phyloP scores from a whole-genome alignment of 2,888 invertebrate genomes.

The Notocelia uddmanniana region DNA sequence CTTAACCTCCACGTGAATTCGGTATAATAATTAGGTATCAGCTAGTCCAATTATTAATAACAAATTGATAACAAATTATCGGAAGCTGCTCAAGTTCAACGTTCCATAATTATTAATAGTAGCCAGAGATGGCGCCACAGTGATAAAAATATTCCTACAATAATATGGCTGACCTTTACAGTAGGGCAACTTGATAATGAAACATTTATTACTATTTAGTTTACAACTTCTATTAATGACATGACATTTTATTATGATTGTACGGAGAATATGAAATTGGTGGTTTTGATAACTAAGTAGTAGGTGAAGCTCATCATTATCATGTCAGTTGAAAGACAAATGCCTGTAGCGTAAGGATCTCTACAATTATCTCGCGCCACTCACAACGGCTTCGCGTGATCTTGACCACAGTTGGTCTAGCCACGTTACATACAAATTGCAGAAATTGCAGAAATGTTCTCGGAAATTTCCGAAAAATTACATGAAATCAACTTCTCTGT shows the following conservation, averaged over 20 bases:
- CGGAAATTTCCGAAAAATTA: too few relatives aligned
- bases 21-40: slow-evolving; percentile 2
- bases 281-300: background rate
- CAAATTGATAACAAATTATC: slow-evolving; percentile 33
- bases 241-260: background rate
- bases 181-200: slow-evolving; percentile 16
- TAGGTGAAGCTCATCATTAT: too few relatives aligned
- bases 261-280: background rate
- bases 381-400: too few relatives aligned
- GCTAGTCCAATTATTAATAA: slow-evolving; percentile 3
- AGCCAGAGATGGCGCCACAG: slow-evolving; percentile 37
- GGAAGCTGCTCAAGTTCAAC: slow-evolving; percentile 44
- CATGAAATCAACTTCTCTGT: too few relatives aligned
- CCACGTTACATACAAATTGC: too few relatives aligned
- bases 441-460: too few relatives aligned
- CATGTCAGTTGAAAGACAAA: too few relatives aligned
- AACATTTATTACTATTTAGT: slow-evolving; percentile 29
- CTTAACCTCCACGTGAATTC: background rate
- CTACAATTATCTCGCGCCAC: too few relatives aligned
- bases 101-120: slow-evolving; percentile 36
- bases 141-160: slow-evolving; percentile 44
- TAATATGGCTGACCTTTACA: slow-evolving; percentile 34
- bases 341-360: too few relatives aligned
- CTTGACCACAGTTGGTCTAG: too few relatives aligned
- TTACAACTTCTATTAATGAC: slow-evolving; percentile 22